Conservation (phyloP, 1,140 invertebrate genomes). For the Vanessa tameamea region DNA sequence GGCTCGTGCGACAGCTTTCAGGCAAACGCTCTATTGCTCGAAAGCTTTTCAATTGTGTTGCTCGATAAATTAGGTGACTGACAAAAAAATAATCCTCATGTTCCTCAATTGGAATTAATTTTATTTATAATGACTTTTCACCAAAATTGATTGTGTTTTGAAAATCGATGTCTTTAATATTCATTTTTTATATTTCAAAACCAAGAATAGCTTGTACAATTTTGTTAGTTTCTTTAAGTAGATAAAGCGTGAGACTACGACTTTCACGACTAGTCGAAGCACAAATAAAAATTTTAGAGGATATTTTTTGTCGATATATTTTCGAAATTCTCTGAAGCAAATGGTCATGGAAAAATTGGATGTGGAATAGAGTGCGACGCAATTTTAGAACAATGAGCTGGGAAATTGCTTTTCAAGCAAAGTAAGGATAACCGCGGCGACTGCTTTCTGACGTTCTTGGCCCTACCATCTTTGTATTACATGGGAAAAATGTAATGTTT, state of each 20-base stretch:
- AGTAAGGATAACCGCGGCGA: slow-evolving; percentile 35
- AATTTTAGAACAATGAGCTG: slow-evolving; percentile 69
- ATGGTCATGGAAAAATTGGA: slow-evolving; percentile 41
- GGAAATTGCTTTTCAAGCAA: slow-evolving; percentile 61
- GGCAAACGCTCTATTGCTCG: slow-evolving; percentile 17
- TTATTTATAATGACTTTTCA: too few species aligned
- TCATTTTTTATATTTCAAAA: slow-evolving; percentile 7
- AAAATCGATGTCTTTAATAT: neutral
- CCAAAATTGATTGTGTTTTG: neutral
- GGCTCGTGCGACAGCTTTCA: slow-evolving; percentile 32
- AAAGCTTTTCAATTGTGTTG: slow-evolving; percentile 33
- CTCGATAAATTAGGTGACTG: slow-evolving; percentile 16
- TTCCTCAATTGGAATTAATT: too few species aligned
- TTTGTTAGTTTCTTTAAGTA: too few species aligned
- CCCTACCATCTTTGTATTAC: slow-evolving; percentile 7
- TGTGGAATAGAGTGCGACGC: slow-evolving; percentile 46
- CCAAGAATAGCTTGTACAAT: too few species aligned
- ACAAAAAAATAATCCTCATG: neutral
- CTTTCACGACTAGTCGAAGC: neutral
- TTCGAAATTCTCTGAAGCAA: slow-evolving; percentile 39
- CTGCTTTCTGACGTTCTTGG: slow-evolving; percentile 4
- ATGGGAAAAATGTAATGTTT: neutral
- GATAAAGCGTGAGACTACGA: too few species aligned
- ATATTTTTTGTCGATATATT: slow-evolving; percentile 27
- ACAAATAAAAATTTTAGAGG: slow-evolving; percentile 22